A percentile compares a stretch with the other conserved stretches of the same genome.
Conservation (phyloP, 2,888 invertebrate species). For the Pristionchus arcanus region DNA sequence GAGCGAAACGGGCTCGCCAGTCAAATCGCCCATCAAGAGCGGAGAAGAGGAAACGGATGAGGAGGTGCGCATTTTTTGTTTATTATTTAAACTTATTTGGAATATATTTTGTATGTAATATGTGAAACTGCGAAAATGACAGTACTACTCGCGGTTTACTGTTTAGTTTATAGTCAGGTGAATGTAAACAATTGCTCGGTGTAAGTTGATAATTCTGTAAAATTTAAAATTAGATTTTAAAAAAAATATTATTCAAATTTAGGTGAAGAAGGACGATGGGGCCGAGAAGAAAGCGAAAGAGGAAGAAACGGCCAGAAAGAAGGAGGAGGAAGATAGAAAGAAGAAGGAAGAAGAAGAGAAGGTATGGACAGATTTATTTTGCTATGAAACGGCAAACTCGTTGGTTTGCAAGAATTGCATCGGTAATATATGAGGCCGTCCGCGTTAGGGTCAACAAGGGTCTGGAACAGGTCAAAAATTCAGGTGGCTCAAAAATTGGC, state of each 20-base stretch:
- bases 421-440: no score
- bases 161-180: not conserved
- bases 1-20: slow-evolving; percentile 33
- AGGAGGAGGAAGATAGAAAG: not conserved
- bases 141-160: no score
- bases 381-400: not conserved
- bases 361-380: not conserved
- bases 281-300: slow-evolving; percentile 4
- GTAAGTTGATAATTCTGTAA: not conserved
- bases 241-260: not conserved
- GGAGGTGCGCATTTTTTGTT: not conserved
- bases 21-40: slow-evolving; percentile 19
- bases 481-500: no score
- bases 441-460: no score
- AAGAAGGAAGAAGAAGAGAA: slow-evolving; percentile 11
- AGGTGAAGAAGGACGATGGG: not conserved
- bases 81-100: not conserved
- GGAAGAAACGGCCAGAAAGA: not conserved
- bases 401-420: no score
- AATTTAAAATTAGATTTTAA: not conserved
- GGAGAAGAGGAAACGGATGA: slow-evolving; percentile 45
- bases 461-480: no score
- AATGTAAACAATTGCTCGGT: not conserved
- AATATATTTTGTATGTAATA: not conserved
- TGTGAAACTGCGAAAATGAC: not conserved